Base-by-base conservation (phyloP, 2,113 vertebrate genomes). In the Gymnorhina tibicen region DNA sequence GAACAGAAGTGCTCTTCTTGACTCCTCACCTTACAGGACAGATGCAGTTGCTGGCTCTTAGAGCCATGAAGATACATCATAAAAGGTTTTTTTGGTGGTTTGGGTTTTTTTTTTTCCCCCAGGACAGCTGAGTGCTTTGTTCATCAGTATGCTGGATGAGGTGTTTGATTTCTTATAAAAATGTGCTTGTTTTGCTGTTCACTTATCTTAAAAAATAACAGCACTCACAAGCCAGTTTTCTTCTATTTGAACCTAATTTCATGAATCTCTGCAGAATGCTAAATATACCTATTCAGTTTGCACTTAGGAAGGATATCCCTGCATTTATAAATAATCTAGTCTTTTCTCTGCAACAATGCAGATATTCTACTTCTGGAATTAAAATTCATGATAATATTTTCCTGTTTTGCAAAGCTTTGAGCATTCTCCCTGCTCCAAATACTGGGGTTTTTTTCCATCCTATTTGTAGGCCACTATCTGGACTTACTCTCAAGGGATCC, bases 201-300 rank as follows among this genome's bases (percentile, higher is more conserved):
- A n/a, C 85, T 80, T 96, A 49, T 93, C 86, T 62, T 16, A 94
- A 82, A 64, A 78, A 96, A 93, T 91, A 87, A 66, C 63, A 64
- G 20, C 1, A 4, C 26, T 95, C 35, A 49, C 8, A 60, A 56
- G 60, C 39, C 8, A 10, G 46, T 72, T 87, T 86, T 82, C 67
- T 78, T 87, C 86, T 75, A 44, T 85, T 86, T 85, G 56, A 87
- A 92, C 44, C 35, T 82, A 75, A 95, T 95, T 96, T 86, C 80
- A 85, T 28, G 74, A 97, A 89, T 95, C 35, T 72, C 46, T 74
- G 68, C 69, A 92, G 72, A 92, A 94, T 93, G 64, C 77, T 95
- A 96, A 79, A 96, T 92, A 96, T 66, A 82, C 55, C 76, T 80
- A 58, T 95, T 92, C 49, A 80, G 14, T 95, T 94, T 95, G 46